Evolutionary conservation across 2,113 vertebrate genomes (phyloP).

Genomic region (Sisor rabdophorus): DNA sequence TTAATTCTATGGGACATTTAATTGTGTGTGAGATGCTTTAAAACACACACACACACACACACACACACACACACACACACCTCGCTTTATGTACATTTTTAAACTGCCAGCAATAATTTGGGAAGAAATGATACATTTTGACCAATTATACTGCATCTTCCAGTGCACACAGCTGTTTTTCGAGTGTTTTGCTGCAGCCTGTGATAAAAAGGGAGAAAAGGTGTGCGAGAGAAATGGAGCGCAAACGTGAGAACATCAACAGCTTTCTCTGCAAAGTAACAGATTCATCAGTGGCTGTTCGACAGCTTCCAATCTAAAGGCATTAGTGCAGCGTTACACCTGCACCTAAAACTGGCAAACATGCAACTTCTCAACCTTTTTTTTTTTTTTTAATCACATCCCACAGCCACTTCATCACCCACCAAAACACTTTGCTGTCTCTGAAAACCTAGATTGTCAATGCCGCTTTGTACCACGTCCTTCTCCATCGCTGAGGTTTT

Average conservation of each 20-base stretch:
- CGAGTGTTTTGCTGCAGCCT: not conserved
- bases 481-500: not conserved
- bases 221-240: not conserved
- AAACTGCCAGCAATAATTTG: not conserved
- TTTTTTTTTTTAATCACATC: not conserved
- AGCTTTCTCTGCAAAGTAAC: not conserved
- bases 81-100: not conserved
- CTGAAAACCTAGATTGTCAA: not conserved
- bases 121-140: not conserved
- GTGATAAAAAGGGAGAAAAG: not conserved
- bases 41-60: not conserved
- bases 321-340: not conserved
- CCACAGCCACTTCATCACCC: not conserved
- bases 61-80: constrained; percentile 1
- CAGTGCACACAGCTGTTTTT: not conserved
- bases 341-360: not conserved
- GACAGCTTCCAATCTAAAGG: not conserved
- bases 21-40: not conserved
- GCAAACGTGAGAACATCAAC: not conserved
- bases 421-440: no score
- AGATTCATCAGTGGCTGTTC: not conserved
- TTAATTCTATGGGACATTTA: not conserved
- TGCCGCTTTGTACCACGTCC: not conserved
- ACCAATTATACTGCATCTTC: not conserved
- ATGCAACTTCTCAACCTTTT: not conserved